These are phyloP conservation scores for Achroia grisella DNA, from an alignment of 1,140 invertebrate species.

Conservation along the genomic window DNA sequence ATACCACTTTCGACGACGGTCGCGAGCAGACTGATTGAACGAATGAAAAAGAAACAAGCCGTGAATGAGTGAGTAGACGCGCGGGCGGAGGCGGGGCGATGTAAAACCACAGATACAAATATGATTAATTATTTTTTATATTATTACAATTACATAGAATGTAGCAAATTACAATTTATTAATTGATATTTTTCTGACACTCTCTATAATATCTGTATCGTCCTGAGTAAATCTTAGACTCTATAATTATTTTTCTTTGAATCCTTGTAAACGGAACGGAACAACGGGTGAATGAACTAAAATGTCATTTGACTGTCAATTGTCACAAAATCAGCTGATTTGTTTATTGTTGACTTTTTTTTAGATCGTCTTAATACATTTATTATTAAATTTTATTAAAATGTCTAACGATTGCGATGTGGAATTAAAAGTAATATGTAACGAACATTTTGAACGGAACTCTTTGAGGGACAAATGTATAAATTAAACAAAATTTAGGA, in stretches of 20 bases:
- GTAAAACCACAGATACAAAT: constrained; percentile 11
- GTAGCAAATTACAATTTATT: too few relatives aligned
- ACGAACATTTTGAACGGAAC: constrained; percentile 17
- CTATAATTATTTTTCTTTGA: too few relatives aligned
- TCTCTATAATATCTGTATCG: too few relatives aligned
- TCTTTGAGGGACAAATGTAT: constrained; percentile 4
- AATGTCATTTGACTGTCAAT: too few relatives aligned
- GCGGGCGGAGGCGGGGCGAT: constrained; percentile 9
- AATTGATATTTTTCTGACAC: too few relatives aligned
- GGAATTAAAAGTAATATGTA: constrained; percentile 41
- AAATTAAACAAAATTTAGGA: neutral
- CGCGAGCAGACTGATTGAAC: constrained; percentile 61
- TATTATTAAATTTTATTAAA: neutral
- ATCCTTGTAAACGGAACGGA: too few relatives aligned
- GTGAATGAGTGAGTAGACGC: constrained; percentile 37
- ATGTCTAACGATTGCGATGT: constrained; percentile 11
- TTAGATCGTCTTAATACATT: too few relatives aligned
- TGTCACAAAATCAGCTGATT: too few relatives aligned
- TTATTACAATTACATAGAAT: too few relatives aligned
- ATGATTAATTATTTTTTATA: neutral
- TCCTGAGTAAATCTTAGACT: too few relatives aligned
- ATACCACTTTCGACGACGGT: constrained; percentile 41
- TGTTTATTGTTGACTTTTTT: too few relatives aligned
- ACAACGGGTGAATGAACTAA: too few relatives aligned
- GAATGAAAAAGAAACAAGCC: constrained; percentile 35